phyloP scores from a whole-genome alignment of 2,888 invertebrate species.

The Diaphora mendica region DNA sequence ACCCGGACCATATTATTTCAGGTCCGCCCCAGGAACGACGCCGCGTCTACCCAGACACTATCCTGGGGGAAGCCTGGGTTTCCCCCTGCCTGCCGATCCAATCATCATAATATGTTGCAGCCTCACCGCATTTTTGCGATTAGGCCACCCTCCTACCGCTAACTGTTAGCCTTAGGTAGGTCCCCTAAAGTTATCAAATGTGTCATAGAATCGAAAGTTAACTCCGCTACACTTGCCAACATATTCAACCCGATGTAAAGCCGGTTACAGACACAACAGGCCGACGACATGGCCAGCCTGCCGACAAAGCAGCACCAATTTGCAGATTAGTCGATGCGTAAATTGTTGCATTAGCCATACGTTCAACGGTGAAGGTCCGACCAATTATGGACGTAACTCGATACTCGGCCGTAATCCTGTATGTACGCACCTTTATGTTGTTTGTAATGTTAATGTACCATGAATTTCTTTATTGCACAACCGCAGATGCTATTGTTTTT shows the following conservation, averaged over 20 bases:
- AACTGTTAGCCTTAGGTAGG: too few relatives aligned
- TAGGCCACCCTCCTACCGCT: too few relatives aligned
- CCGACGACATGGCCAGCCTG: constrained; percentile 60
- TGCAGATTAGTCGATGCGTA: constrained; percentile 82
- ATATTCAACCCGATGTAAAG: constrained; percentile 48
- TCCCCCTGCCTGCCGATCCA: too few relatives aligned
- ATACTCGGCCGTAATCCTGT: constrained; percentile 60
- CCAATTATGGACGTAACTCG: constrained; percentile 76
- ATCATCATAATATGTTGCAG: too few relatives aligned
- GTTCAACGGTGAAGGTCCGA: constrained; percentile 64
- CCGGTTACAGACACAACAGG: constrained; percentile 58
- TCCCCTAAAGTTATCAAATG: background rate
- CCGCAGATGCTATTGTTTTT: constrained; percentile 18
- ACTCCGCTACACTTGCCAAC: constrained; percentile 35
- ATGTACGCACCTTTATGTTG: constrained; percentile 63
- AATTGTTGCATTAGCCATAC: constrained; percentile 80
- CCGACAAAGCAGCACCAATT: constrained; percentile 83
- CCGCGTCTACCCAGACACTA: too few relatives aligned
- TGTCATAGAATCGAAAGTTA: constrained; percentile 15
- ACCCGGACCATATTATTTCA: too few relatives aligned
- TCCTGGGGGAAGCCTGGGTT: too few relatives aligned
- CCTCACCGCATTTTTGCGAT: too few relatives aligned
- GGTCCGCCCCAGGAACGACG: too few relatives aligned
- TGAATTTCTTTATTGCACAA: constrained; percentile 49
- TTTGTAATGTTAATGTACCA: constrained; percentile 57